A percentile compares a stretch with the other conserved stretches of the same genome.
phyloP scores from a whole-genome alignment of 2,888 invertebrate genomes.

The Saturnia japonica region DNA sequence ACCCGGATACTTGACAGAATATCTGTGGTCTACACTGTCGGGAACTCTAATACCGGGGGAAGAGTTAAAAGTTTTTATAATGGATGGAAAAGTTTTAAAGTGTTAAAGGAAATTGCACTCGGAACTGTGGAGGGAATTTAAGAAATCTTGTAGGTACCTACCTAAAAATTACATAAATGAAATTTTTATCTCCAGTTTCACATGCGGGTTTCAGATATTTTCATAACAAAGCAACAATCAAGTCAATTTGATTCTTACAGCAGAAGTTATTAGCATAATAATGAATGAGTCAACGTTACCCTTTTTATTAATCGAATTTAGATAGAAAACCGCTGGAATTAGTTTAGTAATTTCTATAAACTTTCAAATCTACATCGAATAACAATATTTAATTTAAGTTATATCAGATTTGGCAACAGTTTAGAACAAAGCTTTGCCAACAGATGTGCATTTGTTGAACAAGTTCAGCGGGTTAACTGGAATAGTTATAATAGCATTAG shows the following conservation, averaged over 20 bases:
- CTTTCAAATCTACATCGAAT: neutral
- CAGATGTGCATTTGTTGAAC: conserved; percentile 1
- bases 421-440: neutral
- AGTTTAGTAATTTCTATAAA: neutral
- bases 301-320: neutral
- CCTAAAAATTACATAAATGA: neutral
- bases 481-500: neutral
- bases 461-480: neutral
- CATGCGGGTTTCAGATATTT: neutral
- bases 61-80: conserved; percentile 13
- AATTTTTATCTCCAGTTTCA: neutral
- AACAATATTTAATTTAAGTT: neutral
- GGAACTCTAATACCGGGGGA: conserved; percentile 23
- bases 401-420: neutral
- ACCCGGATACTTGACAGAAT: conserved; percentile 42
- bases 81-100: conserved; percentile 5
- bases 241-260: neutral
- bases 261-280: neutral
- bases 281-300: neutral
- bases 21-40: conserved; percentile 24
- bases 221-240: neutral
- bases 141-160: neutral
- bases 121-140: neutral
- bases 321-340: neutral
- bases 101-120: conserved; percentile 1